Base-by-base conservation (phyloP, 2,113 vertebrate genomes). In the Ophthalmolycus amberensis region DNA sequence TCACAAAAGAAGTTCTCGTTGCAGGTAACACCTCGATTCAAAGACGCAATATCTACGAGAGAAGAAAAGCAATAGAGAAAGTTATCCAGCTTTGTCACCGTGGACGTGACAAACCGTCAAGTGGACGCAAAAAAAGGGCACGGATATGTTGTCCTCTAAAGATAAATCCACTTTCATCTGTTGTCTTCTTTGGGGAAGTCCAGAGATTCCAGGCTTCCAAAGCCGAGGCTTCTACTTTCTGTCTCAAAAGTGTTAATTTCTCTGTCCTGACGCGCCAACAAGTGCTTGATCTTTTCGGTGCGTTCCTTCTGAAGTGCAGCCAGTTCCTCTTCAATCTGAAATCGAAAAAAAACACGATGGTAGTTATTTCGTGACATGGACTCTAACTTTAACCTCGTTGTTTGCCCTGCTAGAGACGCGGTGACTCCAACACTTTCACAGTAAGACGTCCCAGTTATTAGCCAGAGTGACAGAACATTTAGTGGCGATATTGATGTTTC, bases 181-280 rank as follows among this genome's bases (percentile, higher is more conserved):
- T 97, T 97, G 96, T 99, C 98, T 94, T 99, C 98, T 97, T 99
- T 99, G 95, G 98, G 97, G 93, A 97, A 99, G 88, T 99, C 98
- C 96, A 98, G 96, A 62, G 97, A 96, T 85, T 96, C 97, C 95
- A 98, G 94, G 96, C 97, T 99, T 85, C 96, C 97, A 77, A 99
- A 98, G 91, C 98, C 97, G 89, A 99, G 97, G 77, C 97, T 94
- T 90, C 97, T 90, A 92, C 97, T 99, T 93, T 99, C 98, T 95
- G 96, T 91, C 95, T 99, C 97, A 91, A 99, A 99, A 85, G 94
- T 92, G 72, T 97, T 97, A 20, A 96, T 96, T 95, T 99, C 98
- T 82, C 97, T 96, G 94, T 99, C 97, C 95, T 99, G 97, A 77
- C 97, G 96, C 92, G 99, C 98, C 95, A 99, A 86, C 74, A 99